Percentiles rank a stretch among this genome's conserved stretches.
Evolutionary conservation across 2,113 vertebrate species (phyloP).

Genomic region (Thamnaconus septentrionalis): DNA sequence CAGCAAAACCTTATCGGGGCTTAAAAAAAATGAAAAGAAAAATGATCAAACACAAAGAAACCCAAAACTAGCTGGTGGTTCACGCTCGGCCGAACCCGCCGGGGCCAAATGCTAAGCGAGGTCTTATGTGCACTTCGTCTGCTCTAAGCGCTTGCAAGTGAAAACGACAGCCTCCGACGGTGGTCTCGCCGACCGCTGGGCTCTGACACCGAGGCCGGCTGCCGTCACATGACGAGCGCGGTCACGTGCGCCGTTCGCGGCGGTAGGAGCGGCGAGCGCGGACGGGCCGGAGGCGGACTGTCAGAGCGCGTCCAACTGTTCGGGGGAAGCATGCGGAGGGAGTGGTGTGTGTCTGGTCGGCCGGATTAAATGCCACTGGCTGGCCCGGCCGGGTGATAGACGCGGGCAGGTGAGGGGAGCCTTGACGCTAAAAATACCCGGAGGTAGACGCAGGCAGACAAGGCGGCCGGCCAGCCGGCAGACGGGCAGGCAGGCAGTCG

Average conservation of each 20-base stretch:
- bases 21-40: conserved; percentile 5
- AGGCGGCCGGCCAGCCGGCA: no score
- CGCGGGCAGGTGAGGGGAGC: conserved; percentile 65
- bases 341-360: conserved; percentile 22
- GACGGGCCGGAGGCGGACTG: conserved; percentile 25
- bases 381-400: conserved; percentile 40
- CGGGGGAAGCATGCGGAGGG: conserved; percentile 32
- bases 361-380: conserved; percentile 14
- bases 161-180: conserved; percentile 38
- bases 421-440: conserved; percentile 57
- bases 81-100: no score
- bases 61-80: conserved; percentile 8
- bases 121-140: conserved; percentile 36
- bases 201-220: conserved; percentile 29
- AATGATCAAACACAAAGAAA: conserved; percentile 1
- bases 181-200: conserved; percentile 45
- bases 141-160: conserved; percentile 24
- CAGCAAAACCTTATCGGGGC: background rate
- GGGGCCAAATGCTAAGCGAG: conserved; percentile 8
- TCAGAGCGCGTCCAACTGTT: conserved; percentile 47
- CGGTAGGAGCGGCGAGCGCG: conserved; percentile 35
- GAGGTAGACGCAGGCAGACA: conserved; percentile 22
- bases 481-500: conserved; percentile 1
- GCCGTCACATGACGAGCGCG: conserved; percentile 49
- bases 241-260: conserved; percentile 45